A percentile compares a stretch with the other conserved stretches of the same genome.
Evolutionary conservation across 2,888 invertebrate species (phyloP).

Genomic region (Dolichopus griseipennis): DNA sequence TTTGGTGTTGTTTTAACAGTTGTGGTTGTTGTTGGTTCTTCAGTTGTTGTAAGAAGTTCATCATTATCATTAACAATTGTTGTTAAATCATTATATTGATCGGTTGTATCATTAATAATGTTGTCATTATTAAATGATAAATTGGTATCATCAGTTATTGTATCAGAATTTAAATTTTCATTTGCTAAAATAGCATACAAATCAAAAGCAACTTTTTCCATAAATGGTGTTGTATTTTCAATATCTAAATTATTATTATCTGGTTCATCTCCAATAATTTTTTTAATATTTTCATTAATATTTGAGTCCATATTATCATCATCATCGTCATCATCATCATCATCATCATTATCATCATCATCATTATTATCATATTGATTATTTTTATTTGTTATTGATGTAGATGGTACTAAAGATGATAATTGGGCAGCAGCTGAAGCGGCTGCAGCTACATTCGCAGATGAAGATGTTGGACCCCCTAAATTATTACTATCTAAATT

Average conservation of each 20-base stretch:
- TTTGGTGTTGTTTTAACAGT: constrained; percentile 46
- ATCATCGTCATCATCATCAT: constrained; percentile 8
- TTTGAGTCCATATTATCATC: background rate
- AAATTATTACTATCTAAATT: constrained; percentile 34
- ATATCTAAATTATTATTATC: constrained; percentile 25
- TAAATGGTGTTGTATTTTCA: constrained; percentile 51
- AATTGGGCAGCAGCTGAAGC: background rate
- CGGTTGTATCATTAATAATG: background rate
- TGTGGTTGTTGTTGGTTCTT: constrained; percentile 45
- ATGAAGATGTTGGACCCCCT: constrained; percentile 25
- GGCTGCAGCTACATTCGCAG: constrained; percentile 21
- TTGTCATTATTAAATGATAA: constrained; percentile 7
- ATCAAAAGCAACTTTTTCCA: constrained; percentile 76
- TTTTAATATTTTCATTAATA: constrained; percentile 20
- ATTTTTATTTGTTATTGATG: background rate
- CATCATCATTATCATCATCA: constrained; percentile 4
- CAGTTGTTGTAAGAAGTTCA: constrained; percentile 36
- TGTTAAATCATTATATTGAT: constrained; percentile 21
- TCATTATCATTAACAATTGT: constrained; percentile 33
- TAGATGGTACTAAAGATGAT: background rate
- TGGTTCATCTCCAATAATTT: constrained; percentile 14
- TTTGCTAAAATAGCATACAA: constrained; percentile 69
- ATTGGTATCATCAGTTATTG: constrained; percentile 27
- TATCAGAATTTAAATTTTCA: constrained; percentile 51
- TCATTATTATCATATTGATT: constrained; percentile 11